Conservation (phyloP, 2,797 vertebrate species). For the Morus bassanus region DNA sequence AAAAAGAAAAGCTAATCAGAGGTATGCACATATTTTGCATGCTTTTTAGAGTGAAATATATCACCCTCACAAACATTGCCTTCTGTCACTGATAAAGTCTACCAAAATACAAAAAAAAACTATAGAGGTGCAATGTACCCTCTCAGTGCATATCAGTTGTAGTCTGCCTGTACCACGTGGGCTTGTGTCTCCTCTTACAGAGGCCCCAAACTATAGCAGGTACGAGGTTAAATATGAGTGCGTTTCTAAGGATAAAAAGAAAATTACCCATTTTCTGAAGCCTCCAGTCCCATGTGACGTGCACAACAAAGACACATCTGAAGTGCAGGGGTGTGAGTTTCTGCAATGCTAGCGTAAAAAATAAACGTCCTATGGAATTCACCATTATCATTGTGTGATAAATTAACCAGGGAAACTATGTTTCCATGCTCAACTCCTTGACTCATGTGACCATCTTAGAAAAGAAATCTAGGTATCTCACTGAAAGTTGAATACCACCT, state of each 20-base stretch:
- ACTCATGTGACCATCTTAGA: background rate
- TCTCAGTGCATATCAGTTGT: background rate
- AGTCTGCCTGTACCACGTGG: background rate
- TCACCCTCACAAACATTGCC: background rate
- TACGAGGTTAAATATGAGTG: background rate
- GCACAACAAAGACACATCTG: background rate
- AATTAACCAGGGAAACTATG: background rate
- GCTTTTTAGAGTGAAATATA: background rate
- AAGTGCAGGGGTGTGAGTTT: background rate
- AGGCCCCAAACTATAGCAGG: background rate
- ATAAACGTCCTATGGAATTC: background rate
- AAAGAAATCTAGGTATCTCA: background rate
- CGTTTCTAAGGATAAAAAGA: background rate
- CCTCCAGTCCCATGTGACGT: background rate
- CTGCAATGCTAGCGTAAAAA: background rate
- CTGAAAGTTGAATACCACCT: background rate
- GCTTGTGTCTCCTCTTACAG: background rate
- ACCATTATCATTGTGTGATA: background rate
- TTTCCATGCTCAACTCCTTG: background rate
- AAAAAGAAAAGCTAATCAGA: background rate
- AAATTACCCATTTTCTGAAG: background rate
- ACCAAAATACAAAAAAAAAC: background rate
- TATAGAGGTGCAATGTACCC: accelerated
- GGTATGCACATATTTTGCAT: background rate
- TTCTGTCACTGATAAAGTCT: background rate